Base-by-base conservation (phyloP, 2,113 vertebrate species). In the Scalopus aquaticus region DNA sequence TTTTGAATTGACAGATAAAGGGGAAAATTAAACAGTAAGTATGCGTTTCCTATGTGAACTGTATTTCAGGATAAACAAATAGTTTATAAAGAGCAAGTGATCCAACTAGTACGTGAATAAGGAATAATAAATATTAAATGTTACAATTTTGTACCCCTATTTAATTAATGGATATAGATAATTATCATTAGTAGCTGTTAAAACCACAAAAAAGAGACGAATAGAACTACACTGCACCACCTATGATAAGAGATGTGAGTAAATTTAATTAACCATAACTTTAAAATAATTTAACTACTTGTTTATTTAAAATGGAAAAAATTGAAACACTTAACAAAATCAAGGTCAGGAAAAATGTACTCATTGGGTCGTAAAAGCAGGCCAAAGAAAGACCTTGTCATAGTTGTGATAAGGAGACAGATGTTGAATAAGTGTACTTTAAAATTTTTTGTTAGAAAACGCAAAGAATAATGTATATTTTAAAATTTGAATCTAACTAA, bases 271-370 rank as follows among this genome's bases (percentile, higher is more conserved):
- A 83, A 70, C 30, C 44, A 32, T 77, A 44, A 62, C 70, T 83
- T 77, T 77, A 44, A 83, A 83, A 78, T 78, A 92, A 78, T 62
- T 64, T 19, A 54, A 51, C 12, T 88, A 82, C 11, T 20, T 87
- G 91, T 77, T 65, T 67, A 81, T 87, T 80, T 94, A 81, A 86
- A 91, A 87, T 87, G 24, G 9, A 42, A 16, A 72, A 39, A 78
- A 73, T 72, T 83, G 70, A 92, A 95, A 62, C 19, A 67, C 65
- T 46, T 64, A 83, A 64, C 24, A 39, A 78, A 72, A 88, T 54
- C 35, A 83, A 70, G 46, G 73, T 86, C 19, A 89, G 35, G 24
- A 19, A 62, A 92, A 78, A 3, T 77, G 12, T 37, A 11, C 24
- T 78, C 51, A 60, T 60, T 88, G 28, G 17, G 44, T 35, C 42